These are phyloP conservation scores for Lasioglossum leucozonium DNA, from an alignment of 2,888 invertebrate species.

Conservation along the genomic window DNA sequence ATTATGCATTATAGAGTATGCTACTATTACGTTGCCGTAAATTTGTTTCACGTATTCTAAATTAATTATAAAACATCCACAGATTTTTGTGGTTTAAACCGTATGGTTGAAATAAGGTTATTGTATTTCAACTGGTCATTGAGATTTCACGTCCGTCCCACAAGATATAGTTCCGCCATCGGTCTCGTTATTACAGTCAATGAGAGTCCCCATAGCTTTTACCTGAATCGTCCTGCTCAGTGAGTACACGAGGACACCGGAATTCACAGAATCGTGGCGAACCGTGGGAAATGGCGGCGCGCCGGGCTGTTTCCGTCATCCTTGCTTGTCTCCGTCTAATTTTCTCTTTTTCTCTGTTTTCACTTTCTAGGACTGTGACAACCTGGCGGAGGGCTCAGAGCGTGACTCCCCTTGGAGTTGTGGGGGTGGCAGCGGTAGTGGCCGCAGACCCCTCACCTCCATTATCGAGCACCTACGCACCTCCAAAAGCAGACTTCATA, in stretches of 20 bases:
- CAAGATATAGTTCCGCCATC: constrained; percentile 20
- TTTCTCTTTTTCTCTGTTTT: constrained; percentile 24
- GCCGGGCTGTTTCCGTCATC: constrained; percentile 33
- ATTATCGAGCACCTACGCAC: constrained; percentile 83
- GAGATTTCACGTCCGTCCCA: constrained; percentile 11
- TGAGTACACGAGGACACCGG: constrained; percentile 35
- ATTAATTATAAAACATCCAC: neutral
- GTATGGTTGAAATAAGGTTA: neutral
- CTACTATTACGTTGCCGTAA: neutral
- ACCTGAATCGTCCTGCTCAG: constrained; percentile 33
- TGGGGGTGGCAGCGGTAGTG: constrained; percentile 79
- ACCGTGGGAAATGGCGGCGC: constrained; percentile 56
- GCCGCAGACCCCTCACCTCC: constrained; percentile 81
- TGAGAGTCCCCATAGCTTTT: constrained; percentile 36
- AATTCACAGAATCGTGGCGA: constrained; percentile 37
- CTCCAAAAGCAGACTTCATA: constrained; percentile 77
- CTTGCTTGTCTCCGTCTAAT: constrained; percentile 25
- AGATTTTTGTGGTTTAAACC: neutral
- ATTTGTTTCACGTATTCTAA: neutral
- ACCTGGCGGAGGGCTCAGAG: constrained; percentile 83
- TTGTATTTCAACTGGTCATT: constrained; percentile 3
- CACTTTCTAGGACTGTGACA: constrained; percentile 78
- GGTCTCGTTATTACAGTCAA: constrained; percentile 40
- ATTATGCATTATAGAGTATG: neutral
- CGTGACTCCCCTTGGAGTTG: constrained; percentile 81